Percentiles rank a stretch among this genome's conserved stretches.
These are phyloP conservation scores for Lamellibrachia columna DNA, from an alignment of 2,888 invertebrate genomes.

Conservation along the genomic window DNA sequence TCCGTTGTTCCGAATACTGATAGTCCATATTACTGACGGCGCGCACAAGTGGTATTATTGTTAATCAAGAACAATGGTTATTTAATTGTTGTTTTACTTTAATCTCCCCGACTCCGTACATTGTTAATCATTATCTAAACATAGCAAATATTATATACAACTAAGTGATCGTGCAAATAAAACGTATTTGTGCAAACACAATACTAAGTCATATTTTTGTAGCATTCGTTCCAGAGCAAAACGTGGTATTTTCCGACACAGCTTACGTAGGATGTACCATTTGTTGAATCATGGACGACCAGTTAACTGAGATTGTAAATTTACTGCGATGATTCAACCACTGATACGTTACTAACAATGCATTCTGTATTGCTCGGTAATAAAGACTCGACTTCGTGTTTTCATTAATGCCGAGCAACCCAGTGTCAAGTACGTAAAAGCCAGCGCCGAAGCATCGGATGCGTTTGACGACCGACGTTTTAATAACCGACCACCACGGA, in stretches of 20 bases:
- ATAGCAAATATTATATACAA: no score
- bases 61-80: no score
- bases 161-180: no score
- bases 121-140: no score
- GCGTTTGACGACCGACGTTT: constrained; percentile 11
- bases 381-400: background rate
- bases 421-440: background rate
- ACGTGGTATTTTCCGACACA: background rate
- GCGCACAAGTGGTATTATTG: no score
- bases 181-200: background rate
- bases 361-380: background rate
- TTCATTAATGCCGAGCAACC: background rate
- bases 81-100: no score
- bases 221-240: background rate
- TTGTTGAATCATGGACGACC: background rate
- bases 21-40: no score
- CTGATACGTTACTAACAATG: background rate
- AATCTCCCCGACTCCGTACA: no score
- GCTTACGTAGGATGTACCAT: background rate
- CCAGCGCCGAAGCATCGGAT: background rate
- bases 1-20: no score
- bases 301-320: background rate
- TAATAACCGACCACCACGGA: background rate
- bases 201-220: background rate
- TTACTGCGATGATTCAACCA: background rate